phyloP scores from a whole-genome alignment of 2,888 invertebrate genomes.

The Aethes cnicana region DNA sequence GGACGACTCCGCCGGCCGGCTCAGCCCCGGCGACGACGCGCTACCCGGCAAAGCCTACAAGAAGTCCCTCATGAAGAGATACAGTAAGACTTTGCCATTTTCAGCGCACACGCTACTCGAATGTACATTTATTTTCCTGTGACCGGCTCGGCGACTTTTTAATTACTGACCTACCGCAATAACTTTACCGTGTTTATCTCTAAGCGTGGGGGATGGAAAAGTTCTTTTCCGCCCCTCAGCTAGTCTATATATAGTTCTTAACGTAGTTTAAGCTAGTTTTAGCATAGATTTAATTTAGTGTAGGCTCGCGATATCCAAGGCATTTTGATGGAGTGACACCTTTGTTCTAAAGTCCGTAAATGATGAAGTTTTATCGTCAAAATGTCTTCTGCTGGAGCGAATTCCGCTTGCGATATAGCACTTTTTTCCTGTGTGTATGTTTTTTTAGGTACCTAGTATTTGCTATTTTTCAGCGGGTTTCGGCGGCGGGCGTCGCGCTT shows the following conservation, averaged over 20 bases:
- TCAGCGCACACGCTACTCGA: not conserved
- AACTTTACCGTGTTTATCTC: not conserved
- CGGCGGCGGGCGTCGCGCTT: not conserved
- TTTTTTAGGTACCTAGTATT: not conserved
- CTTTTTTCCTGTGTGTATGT: not conserved
- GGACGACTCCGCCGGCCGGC: constrained; percentile 89
- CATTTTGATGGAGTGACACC: constrained; percentile 5
- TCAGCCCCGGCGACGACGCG: constrained; percentile 83
- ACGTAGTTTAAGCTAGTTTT: constrained; percentile 12
- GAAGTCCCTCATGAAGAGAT: constrained; percentile 96
- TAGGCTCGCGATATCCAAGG: not conserved
- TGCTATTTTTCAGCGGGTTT: not conserved
- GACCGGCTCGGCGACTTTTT: constrained; percentile 12
- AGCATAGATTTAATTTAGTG: constrained; percentile 4
- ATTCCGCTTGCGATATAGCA: constrained; percentile 3
- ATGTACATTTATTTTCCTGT: too few species aligned
- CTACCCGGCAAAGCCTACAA: constrained; percentile 88
- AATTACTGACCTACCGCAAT: constrained; percentile 17
- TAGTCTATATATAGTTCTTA: constrained; percentile 1
- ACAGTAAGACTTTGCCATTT: constrained; percentile 97
- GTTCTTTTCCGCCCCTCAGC: not conserved
- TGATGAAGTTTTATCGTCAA: constrained; percentile 2
- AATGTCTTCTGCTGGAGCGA: constrained; percentile 17
- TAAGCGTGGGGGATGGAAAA: constrained; percentile 12
- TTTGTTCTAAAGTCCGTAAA: not conserved